Evolutionary conservation across 2,113 vertebrate species (phyloP), one percentile per base, ranked within the genome.

Genomic region (Gallinago paraguaiae): DNA sequence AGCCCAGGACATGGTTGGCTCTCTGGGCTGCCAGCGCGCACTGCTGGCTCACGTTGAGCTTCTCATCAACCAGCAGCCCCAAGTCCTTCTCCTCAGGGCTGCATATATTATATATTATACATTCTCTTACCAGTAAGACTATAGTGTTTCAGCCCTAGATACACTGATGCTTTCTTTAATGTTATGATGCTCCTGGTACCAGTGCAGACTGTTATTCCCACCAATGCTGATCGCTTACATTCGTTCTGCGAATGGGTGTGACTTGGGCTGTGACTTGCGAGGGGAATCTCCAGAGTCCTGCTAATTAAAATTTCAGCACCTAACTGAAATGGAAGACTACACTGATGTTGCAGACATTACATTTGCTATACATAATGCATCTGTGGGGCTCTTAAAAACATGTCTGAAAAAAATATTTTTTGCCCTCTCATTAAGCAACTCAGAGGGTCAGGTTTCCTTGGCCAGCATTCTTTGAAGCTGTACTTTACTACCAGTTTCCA

Each of bases 241-340:
- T 64, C 19, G 7, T 64, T 95, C 43, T 74, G 37, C 28, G 0
- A 0, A 0, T 20, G 33, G 7, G 9, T 17, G 5, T 48, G 48
- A 48, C 19, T 64, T 74, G 27, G n/a, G 12, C 60, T 53, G 11
- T 86, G 48, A 23, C 54, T 64, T 54, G 10, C 23, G 37, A 37
- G 9, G 13, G 3, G 19, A 57, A 48, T 69, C 69, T 63, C n/a
- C 10, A 13, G 17, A 17, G 48, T 30, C 11, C 6, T 74, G 20
- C 9, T 48, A 37, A 37, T 48, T 63, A 37, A 64, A 63, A 27
- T 74, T 86, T 64, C 54, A 68, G 41, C 25, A 72, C 37, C 31
- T 72, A 25, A 48, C 8, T 59, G 43, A 64, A 74, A 74, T 69
- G 25, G 39, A 86, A 59, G 43, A 20, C n/a, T 82, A 5, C 13